phyloP scores from a whole-genome alignment of 1,140 invertebrate genomes.

The Leptestheria dahalacensis region DNA sequence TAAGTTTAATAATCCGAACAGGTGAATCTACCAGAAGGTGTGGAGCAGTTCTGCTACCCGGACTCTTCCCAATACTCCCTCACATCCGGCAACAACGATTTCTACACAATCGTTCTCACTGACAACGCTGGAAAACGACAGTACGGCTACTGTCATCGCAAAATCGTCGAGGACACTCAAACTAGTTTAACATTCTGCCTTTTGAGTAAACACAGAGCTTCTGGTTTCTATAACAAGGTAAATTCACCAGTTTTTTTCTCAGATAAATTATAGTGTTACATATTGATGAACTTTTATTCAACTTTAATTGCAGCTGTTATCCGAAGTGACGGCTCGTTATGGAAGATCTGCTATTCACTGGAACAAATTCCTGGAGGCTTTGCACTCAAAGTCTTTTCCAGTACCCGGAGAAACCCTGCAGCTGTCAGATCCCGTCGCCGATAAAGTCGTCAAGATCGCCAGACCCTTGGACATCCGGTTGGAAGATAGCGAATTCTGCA shows the following conservation, averaged over 20 bases:
- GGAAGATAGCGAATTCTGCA: slow-evolving; percentile 44
- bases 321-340: neutral
- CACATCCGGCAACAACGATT: neutral
- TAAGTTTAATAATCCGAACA: neutral
- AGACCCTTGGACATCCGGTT: slow-evolving; percentile 43
- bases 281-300: too few relatives aligned
- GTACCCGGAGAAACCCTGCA: neutral
- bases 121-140: neutral
- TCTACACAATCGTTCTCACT: neutral
- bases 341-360: neutral
- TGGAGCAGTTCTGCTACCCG: neutral
- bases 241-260: too few relatives aligned
- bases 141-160: neutral
- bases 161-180: neutral
- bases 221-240: neutral
- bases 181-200: neutral
- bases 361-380: neutral
- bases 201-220: neutral
- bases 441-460: slow-evolving; percentile 20
- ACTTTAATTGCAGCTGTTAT: neutral
- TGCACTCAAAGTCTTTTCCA: neutral
- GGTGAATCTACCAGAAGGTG: neutral
- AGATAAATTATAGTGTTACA: too few relatives aligned
- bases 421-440: neutral
- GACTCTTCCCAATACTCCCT: neutral